Percentiles rank a stretch among this genome's conserved stretches.
Evolutionary conservation across 2,113 vertebrate species (phyloP).

Genomic region (Balaeniceps rex): DNA sequence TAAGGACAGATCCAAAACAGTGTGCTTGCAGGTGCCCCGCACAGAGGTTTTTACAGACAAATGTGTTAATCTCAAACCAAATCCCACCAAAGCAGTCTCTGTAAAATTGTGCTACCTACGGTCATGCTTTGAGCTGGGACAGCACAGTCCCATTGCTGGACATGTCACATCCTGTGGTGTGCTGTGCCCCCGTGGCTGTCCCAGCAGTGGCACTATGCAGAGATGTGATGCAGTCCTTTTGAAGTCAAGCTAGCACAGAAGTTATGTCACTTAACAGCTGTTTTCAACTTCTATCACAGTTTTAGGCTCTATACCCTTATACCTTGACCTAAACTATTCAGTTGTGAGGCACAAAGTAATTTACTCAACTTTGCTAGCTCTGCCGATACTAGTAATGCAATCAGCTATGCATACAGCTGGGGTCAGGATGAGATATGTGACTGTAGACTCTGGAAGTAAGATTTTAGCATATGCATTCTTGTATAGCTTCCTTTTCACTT

Average conservation of each 20-base stretch:
- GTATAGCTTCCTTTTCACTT: not conserved
- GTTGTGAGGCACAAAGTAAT: not conserved
- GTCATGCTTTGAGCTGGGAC: not conserved
- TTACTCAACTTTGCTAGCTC: not conserved
- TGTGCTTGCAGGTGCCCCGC: not conserved
- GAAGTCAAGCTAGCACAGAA: not conserved
- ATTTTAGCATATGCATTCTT: not conserved
- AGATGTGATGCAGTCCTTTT: not conserved
- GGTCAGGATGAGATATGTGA: not conserved
- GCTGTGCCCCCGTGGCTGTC: not conserved
- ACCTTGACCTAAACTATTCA: not conserved
- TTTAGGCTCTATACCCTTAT: not conserved
- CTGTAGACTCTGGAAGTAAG: not conserved
- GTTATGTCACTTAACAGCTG: not conserved
- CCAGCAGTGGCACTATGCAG: not conserved
- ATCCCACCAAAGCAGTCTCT: not conserved
- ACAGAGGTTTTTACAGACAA: not conserved
- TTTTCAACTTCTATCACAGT: not conserved
- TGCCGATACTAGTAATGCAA: not conserved
- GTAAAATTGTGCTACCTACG: not conserved
- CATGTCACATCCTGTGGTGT: not conserved
- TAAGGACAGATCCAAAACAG: not conserved
- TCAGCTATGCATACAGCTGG: not conserved
- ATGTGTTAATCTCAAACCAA: not conserved
- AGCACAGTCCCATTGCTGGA: not conserved